Conservation (phyloP, 1,140 invertebrate species). For the Drosophila funebris region DNA sequence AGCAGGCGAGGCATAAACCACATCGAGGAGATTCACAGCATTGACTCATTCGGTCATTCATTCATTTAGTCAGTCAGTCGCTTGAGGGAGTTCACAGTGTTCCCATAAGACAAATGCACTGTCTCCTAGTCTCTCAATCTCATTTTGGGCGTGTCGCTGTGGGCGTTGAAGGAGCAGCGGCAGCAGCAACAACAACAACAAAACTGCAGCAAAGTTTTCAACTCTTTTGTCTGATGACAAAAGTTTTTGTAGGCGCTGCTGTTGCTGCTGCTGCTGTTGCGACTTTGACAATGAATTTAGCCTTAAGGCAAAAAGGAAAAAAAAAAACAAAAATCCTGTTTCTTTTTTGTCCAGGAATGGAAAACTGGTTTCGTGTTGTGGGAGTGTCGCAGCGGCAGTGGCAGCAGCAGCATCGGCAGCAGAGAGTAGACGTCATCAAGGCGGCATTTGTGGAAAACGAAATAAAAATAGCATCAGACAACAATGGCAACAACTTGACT, state of each 20-base stretch:
- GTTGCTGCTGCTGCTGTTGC: conserved; percentile 36
- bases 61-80: conserved; percentile 40
- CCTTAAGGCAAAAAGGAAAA: conserved; percentile 66
- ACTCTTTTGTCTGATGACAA: conserved; percentile 80
- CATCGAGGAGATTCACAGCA: conserved; percentile 3
- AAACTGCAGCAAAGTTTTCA: conserved; percentile 60
- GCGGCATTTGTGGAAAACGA: conserved; percentile 44
- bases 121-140: conserved; percentile 5
- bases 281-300: conserved; percentile 81
- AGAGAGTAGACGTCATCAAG: conserved; percentile 64
- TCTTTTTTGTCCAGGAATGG: conserved; percentile 55
- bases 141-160: conserved; percentile 49
- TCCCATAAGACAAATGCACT: conserved; percentile 72
- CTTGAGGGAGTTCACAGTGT: conserved; percentile 47
- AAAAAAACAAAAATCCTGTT: conserved; percentile 65
- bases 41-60: conserved; percentile 59
- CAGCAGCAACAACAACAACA: background rate
- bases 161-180: conserved; percentile 37
- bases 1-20: conserved; percentile 14
- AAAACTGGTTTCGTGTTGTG: conserved; percentile 69
- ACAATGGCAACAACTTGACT: conserved; percentile 69
- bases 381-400: conserved; percentile 49
- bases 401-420: conserved; percentile 4
- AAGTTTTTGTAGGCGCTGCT: conserved; percentile 73
- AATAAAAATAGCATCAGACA: background rate